A percentile compares a stretch with the other conserved stretches of the same genome.
Conservation (phyloP, 2,888 invertebrate genomes). For the Perdita meconis region DNA sequence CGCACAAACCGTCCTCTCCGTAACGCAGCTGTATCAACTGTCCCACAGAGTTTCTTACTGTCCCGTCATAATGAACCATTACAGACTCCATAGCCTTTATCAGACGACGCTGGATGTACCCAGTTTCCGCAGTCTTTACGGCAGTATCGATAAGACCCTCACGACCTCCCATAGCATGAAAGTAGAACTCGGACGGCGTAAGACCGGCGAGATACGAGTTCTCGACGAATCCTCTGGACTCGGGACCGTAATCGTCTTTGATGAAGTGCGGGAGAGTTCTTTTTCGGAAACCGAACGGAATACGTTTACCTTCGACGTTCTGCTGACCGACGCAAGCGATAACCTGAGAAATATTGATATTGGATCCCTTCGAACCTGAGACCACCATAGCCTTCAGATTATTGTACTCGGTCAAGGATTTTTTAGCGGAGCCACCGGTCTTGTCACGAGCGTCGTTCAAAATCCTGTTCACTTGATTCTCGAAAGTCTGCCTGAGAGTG, state of each 20-base stretch:
- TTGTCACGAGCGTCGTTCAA: slow-evolving; percentile 99
- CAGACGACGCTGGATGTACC: slow-evolving; percentile 99
- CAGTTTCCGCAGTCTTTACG: slow-evolving; percentile 99
- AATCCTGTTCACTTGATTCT: slow-evolving; percentile 99
- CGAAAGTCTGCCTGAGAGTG: slow-evolving; percentile 99
- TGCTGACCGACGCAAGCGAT: slow-evolving; percentile 99
- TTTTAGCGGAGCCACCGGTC: slow-evolving; percentile 99
- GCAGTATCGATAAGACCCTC: slow-evolving; percentile 99
- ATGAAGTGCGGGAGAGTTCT: slow-evolving; percentile 99
- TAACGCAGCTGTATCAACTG: slow-evolving; percentile 98
- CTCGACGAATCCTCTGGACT: slow-evolving; percentile 99
- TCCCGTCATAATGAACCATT: slow-evolving; percentile 99
- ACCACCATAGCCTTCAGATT: slow-evolving; percentile 99
- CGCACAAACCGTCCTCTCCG: slow-evolving; percentile 99
- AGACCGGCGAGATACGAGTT: slow-evolving; percentile 99
- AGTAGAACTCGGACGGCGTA: slow-evolving; percentile 99
- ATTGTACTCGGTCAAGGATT: slow-evolving; percentile 99
- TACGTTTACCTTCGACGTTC: slow-evolving; percentile 99
- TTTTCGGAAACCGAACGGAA: slow-evolving; percentile 99
- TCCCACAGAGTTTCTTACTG: slow-evolving; percentile 97
- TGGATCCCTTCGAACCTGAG: slow-evolving; percentile 99
- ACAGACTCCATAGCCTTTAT: slow-evolving; percentile 99
- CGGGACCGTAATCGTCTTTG: slow-evolving; percentile 99
- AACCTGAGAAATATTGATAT: slow-evolving; percentile 99
- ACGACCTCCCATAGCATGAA: slow-evolving; percentile 99